Conservation (phyloP, 1,140 invertebrate species). For the Notospermus geniculatus region DNA sequence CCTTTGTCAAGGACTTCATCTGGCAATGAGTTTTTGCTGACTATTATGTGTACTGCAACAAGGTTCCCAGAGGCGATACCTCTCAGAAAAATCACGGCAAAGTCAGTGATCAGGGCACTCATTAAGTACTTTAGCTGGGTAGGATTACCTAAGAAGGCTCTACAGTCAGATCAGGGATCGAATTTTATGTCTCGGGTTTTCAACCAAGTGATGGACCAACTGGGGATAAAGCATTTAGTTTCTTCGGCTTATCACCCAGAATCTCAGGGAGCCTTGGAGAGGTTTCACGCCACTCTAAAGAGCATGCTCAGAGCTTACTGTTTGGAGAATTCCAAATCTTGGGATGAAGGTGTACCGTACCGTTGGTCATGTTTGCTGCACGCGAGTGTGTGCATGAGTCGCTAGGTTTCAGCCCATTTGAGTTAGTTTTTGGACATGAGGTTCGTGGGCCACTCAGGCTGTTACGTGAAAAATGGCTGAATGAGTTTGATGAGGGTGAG, state of each 20-base stretch:
- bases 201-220: too few species aligned
- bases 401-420: constrained; percentile 20
- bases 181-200: constrained; percentile 20
- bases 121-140: constrained; percentile 15
- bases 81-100: too few species aligned
- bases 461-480: constrained; percentile 13
- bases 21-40: constrained; percentile 16
- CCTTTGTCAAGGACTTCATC: constrained; percentile 10
- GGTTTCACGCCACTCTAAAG: constrained; percentile 13
- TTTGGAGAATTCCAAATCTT: constrained; percentile 13
- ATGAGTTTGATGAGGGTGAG: background rate
- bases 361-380: constrained; percentile 17
- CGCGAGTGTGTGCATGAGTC: constrained; percentile 19
- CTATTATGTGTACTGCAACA: constrained; percentile 16
- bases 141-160: constrained; percentile 12
- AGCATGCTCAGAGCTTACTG: constrained; percentile 12
- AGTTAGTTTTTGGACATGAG: constrained; percentile 18
- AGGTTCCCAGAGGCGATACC: constrained; percentile 17
- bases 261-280: constrained; percentile 10
- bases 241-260: constrained; percentile 15
- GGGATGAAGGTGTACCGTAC: constrained; percentile 3
- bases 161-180: too few species aligned
- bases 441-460: constrained; percentile 16
- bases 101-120: constrained; percentile 13
- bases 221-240: background rate